A percentile compares a stretch with the other conserved stretches of the same genome.
Evolutionary conservation across 2,888 invertebrate species (phyloP).

Genomic region (Tipula lateralis): DNA sequence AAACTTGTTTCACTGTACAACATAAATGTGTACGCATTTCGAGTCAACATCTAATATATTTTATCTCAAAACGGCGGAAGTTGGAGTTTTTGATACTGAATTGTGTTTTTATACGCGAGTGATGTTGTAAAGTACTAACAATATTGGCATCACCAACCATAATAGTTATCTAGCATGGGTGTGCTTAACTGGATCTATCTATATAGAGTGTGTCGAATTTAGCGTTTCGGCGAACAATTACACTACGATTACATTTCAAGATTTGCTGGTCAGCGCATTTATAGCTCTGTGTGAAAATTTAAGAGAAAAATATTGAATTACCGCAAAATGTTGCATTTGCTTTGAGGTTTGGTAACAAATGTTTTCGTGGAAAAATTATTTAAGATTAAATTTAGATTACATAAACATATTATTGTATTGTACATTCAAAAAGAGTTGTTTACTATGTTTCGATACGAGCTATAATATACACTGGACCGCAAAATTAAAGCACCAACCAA

Average conservation of each 20-base stretch:
- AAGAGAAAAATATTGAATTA: background rate
- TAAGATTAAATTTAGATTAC: background rate
- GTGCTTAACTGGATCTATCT: too few species aligned
- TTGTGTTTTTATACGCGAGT: background rate
- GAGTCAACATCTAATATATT: background rate
- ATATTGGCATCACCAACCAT: background rate
- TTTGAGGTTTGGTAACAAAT: background rate
- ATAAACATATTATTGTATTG: background rate
- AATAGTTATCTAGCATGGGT: too few species aligned
- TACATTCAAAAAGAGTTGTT: too few species aligned
- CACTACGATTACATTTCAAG: background rate
- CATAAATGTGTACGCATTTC: background rate
- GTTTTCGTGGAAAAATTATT: background rate
- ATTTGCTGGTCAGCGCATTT: background rate
- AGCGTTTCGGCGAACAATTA: background rate
- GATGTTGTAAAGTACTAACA: background rate
- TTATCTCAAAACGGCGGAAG: background rate
- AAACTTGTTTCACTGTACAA: background rate
- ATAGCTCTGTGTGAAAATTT: background rate
- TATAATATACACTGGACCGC: too few species aligned
- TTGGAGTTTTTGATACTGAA: background rate
- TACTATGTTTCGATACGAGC: too few species aligned
- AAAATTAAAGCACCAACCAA: too few species aligned
- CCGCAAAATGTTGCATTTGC: background rate
- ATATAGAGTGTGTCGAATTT: background rate